Evolutionary conservation across 2,797 vertebrate species (phyloP).

Genomic region (Pristis pectinata): DNA sequence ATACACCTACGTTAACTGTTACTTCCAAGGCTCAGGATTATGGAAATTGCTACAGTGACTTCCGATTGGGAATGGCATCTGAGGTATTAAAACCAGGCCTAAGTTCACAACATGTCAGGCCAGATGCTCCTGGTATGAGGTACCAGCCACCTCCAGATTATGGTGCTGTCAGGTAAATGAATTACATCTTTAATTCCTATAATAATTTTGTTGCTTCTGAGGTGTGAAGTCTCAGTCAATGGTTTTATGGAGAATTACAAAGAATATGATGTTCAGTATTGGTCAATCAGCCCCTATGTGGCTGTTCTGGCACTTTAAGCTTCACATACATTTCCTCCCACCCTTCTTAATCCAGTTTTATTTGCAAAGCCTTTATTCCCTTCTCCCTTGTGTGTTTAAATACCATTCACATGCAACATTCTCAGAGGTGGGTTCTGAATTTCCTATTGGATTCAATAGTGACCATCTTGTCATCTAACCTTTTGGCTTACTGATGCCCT

Average conservation of each 20-base stretch:
- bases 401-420: too few relatives aligned
- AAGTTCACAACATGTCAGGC: constrained; percentile 63
- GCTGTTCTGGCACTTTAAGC: background rate
- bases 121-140: constrained; percentile 79
- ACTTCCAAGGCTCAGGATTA: constrained; percentile 74
- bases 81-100: background rate
- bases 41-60: constrained; percentile 77
- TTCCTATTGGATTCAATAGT: background rate
- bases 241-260: background rate
- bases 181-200: constrained; percentile 40
- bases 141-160: constrained; percentile 97
- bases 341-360: background rate
- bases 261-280: background rate
- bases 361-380: background rate
- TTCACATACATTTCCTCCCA: background rate
- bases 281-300: background rate
- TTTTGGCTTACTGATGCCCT: background rate
- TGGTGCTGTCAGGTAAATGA: constrained; percentile 85
- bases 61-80: constrained; percentile 56
- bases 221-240: background rate
- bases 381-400: background rate
- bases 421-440: background rate
- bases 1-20: constrained; percentile 64
- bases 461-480: background rate
- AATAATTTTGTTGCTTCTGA: constrained; percentile 39